phyloP scores from a whole-genome alignment of 2,888 invertebrate genomes.

The Clitarchus hookeri region DNA sequence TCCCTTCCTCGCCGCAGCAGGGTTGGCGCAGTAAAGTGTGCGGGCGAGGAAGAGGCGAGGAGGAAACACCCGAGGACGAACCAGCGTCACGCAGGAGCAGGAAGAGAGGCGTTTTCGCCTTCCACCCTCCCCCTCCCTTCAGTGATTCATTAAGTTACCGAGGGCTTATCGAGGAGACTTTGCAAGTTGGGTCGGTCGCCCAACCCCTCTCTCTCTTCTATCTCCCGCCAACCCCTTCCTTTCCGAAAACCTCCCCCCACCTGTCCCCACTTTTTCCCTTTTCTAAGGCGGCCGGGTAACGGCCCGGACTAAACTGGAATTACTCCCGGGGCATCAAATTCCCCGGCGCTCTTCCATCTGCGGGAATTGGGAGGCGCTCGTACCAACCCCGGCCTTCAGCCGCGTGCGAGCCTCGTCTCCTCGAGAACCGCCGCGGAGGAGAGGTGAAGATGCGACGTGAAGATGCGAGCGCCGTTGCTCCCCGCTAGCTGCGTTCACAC shows the following conservation, averaged over 20 bases:
- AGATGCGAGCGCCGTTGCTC: no score
- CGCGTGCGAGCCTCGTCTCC: no score
- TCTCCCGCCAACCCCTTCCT: neutral
- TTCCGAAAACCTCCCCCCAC: neutral
- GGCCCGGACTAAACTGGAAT: conserved; percentile 4
- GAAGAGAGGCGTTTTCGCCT: neutral
- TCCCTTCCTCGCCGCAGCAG: neutral
- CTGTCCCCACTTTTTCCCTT: neutral
- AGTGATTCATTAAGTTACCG: conserved; percentile 9
- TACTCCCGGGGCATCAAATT: conserved; percentile 11
- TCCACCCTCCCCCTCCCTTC: neutral
- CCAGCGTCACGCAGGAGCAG: neutral
- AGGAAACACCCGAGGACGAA: neutral
- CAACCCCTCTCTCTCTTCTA: neutral
- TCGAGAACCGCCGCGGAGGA: no score
- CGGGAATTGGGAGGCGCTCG: neutral
- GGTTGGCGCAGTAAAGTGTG: conserved; percentile 1
- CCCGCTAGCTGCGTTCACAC: no score
- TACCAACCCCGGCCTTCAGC: no score
- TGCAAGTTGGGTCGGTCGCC: conserved; percentile 10
- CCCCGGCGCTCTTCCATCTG: conserved; percentile 3
- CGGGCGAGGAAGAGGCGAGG: neutral
- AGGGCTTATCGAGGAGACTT: conserved; percentile 14
- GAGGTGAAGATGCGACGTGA: no score
- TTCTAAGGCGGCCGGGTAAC: conserved; percentile 6